Percentiles rank a stretch among this genome's conserved stretches.
Evolutionary conservation across 2,888 invertebrate species (phyloP).

Genomic region (Smittia sp.): DNA sequence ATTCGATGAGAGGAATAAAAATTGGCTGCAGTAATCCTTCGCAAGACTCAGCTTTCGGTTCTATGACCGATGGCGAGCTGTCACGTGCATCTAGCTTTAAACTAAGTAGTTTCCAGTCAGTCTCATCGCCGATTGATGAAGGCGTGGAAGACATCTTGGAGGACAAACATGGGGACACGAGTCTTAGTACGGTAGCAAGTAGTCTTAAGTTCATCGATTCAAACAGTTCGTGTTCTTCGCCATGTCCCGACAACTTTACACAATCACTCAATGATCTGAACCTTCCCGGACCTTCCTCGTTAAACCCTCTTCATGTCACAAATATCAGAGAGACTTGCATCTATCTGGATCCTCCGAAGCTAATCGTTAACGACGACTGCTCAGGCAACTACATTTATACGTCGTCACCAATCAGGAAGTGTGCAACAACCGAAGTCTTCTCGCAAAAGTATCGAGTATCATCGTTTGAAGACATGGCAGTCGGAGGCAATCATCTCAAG

Average conservation of each 20-base stretch:
- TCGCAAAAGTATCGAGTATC: constrained; percentile 54
- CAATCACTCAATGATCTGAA: constrained; percentile 38
- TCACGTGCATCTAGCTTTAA: constrained; percentile 53
- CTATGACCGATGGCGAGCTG: constrained; percentile 53
- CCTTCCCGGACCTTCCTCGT: constrained; percentile 28
- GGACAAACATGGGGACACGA: neutral
- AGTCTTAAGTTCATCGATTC: constrained; percentile 40
- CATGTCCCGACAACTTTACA: constrained; percentile 33
- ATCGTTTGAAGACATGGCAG: constrained; percentile 54
- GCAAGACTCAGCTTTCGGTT: constrained; percentile 54
- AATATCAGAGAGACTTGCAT: constrained; percentile 41
- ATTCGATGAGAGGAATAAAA: constrained; percentile 51
- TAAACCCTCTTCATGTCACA: neutral
- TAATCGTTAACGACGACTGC: constrained; percentile 52
- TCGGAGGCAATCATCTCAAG: constrained; percentile 48
- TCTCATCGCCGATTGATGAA: constrained; percentile 54
- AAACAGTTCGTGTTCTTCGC: constrained; percentile 36
- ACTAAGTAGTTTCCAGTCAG: constrained; percentile 53
- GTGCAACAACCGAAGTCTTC: constrained; percentile 53
- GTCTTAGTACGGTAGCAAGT: constrained; percentile 12
- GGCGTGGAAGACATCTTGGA: constrained; percentile 52
- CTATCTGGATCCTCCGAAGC: constrained; percentile 53
- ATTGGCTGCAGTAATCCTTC: constrained; percentile 53
- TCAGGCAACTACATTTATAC: constrained; percentile 52
- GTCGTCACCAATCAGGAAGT: constrained; percentile 53